A percentile compares a stretch with the other conserved stretches of the same genome.
phyloP scores from a whole-genome alignment of 1,140 invertebrate species.

The Nasonia longicornis region DNA sequence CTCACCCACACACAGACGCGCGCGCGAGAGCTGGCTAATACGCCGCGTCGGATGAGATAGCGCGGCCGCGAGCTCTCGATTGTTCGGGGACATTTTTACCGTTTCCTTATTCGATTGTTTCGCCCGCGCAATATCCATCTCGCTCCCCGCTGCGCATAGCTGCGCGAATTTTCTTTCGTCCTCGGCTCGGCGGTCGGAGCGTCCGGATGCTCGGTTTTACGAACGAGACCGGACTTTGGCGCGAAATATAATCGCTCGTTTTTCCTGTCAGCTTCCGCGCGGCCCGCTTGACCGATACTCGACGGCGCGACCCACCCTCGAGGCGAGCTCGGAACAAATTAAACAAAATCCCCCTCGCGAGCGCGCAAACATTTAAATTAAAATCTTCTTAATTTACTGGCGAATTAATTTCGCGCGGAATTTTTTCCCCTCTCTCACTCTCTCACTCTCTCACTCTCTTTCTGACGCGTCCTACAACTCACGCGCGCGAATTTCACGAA shows the following conservation, averaged over 20 bases:
- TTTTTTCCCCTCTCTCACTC: too few species aligned
- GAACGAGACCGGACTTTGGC: too few species aligned
- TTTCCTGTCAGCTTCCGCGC: not conserved
- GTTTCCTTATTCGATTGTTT: constrained; percentile 24
- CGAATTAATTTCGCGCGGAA: not conserved
- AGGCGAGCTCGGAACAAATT: too few species aligned
- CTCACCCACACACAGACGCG: too few species aligned
- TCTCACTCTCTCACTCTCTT: too few species aligned
- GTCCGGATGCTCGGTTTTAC: too few species aligned
- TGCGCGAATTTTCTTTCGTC: not conserved
- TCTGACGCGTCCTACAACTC: too few species aligned
- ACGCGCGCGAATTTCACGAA: not conserved
- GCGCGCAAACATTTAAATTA: not conserved
- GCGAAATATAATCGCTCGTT: not conserved
- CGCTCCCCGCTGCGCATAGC: not conserved
- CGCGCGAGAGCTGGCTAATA: not conserved
- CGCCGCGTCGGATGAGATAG: constrained; percentile 10
- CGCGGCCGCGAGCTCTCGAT: not conserved
- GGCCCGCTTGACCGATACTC: too few species aligned
- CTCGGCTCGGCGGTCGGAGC: too few species aligned
- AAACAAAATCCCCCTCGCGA: not conserved
- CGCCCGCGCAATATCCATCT: too few species aligned
- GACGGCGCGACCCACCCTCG: too few species aligned
- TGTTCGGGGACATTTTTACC: not conserved
- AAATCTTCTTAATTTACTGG: not conserved